Conservation (phyloP, 2,797 vertebrate genomes). For the Sebastolobus alascanus region DNA sequence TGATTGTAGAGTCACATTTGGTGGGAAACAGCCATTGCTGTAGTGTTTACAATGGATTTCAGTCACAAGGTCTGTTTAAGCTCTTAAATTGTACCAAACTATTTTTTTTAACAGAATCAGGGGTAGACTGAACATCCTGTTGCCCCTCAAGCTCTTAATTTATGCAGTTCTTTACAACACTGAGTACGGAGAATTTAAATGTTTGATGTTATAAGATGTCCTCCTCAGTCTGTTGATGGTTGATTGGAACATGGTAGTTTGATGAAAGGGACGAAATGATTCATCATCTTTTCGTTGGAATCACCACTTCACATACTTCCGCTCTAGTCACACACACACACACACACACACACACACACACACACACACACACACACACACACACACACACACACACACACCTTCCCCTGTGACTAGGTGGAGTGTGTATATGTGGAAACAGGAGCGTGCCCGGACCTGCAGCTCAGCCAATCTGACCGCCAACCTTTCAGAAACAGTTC, state of each 20-base stretch:
- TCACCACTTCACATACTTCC: slow-evolving; percentile 27
- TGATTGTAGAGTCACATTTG: neutral
- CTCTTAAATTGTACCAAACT: neutral
- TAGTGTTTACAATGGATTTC: neutral
- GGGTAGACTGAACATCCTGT: neutral
- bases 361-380: neutral
- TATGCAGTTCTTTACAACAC: neutral
- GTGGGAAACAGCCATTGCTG: neutral
- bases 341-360: neutral
- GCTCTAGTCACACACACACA: neutral
- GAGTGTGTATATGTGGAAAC: slow-evolving; percentile 39
- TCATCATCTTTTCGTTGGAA: neutral
- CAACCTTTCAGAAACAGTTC: slow-evolving; percentile 63
- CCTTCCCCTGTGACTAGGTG: slow-evolving; percentile 16
- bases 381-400: neutral
- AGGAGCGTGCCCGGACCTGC: slow-evolving; percentile 57
- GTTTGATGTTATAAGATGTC: neutral
- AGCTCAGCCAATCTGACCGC: slow-evolving; percentile 50
- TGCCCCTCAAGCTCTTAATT: neutral
- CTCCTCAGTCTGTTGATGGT: neutral
- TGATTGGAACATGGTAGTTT: neutral
- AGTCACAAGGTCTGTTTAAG: neutral
- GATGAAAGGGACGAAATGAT: neutral
- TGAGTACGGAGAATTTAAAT: neutral
- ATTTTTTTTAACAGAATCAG: neutral